Evolutionary conservation across 2,888 invertebrate genomes (phyloP).

Genomic region (Punctoribates punctum): DNA sequence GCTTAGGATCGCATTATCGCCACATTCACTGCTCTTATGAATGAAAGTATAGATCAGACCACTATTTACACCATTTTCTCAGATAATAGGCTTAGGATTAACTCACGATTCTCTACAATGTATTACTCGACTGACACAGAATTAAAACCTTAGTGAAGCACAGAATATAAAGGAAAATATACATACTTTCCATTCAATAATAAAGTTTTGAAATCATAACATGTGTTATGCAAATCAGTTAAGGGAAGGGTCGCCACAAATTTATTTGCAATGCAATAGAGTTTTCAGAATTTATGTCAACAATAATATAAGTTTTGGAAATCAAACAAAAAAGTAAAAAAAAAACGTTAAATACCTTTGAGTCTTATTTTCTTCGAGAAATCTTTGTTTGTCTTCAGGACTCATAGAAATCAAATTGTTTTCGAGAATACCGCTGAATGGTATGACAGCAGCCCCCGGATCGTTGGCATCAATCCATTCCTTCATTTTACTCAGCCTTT

Average conservation of each 20-base stretch:
- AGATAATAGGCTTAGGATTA: neutral
- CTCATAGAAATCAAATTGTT: conserved; percentile 79
- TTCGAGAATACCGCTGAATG: conserved; percentile 92
- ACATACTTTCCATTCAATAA: neutral
- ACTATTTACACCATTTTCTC: neutral
- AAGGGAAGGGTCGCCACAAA: neutral
- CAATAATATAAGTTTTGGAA: too few species aligned
- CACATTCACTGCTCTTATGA: neutral
- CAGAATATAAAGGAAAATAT: neutral
- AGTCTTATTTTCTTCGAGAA: conserved; percentile 73
- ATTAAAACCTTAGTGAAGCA: neutral
- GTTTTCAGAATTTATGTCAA: neutral
- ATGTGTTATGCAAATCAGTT: conserved; percentile 19
- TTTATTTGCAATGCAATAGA: neutral
- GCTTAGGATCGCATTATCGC: neutral
- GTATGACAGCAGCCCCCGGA: conserved; percentile 86
- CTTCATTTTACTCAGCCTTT: conserved; percentile 88
- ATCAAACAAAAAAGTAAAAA: neutral
- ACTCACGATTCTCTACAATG: neutral
- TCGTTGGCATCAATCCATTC: conserved; percentile 98
- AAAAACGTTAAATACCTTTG: conserved; percentile 63
- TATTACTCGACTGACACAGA: neutral
- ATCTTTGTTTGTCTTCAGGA: conserved; percentile 67
- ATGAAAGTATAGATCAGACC: neutral
- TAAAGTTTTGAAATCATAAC: neutral